Percentiles rank a stretch among this genome's conserved stretches.
These are phyloP conservation scores for Pollenia angustigena DNA, from an alignment of 2,888 invertebrate species.

Conservation along the genomic window DNA sequence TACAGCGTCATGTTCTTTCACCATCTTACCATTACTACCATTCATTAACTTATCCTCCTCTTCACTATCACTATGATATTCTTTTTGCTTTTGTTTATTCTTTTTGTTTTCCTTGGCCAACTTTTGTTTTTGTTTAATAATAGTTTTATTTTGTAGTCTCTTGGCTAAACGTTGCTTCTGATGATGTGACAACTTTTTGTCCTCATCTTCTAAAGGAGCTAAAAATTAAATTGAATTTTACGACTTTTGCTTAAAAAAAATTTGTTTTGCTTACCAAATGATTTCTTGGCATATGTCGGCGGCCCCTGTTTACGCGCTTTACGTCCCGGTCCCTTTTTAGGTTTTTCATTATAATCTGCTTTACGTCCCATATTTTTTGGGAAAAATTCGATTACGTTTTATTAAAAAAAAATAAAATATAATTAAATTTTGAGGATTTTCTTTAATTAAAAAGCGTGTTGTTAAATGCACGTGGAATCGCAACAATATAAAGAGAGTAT, in stretches of 20 bases:
- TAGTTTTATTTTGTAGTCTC: constrained; percentile 85
- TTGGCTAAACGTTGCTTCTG: constrained; percentile 89
- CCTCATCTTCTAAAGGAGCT: constrained; percentile 85
- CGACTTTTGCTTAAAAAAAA: no score
- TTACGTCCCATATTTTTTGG: constrained; percentile 90
- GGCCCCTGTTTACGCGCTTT: constrained; percentile 94
- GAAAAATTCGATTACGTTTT: constrained; percentile 47
- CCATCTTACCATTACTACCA: constrained; percentile 10
- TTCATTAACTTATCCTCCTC: constrained; percentile 78
- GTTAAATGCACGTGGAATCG: constrained; percentile 73
- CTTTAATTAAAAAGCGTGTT: constrained; percentile 14
- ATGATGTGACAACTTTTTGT: constrained; percentile 88
- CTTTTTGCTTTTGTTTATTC: constrained; percentile 75
- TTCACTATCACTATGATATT: constrained; percentile 81
- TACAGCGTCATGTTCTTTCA: constrained; percentile 63
- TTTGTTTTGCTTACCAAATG: constrained; percentile 80
- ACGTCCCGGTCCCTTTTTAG: constrained; percentile 93
- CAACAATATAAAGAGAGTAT: constrained; percentile 22
- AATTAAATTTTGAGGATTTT: constrained; percentile 15
- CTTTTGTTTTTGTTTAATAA: constrained; percentile 79
- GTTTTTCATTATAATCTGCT: constrained; percentile 90
- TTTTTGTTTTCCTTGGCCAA: constrained; percentile 65
- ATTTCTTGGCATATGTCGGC: constrained; percentile 85
- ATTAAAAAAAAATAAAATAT: constrained; percentile 38
- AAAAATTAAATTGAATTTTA: constrained; percentile 3